Base-by-base conservation (phyloP, 92 coral and sea anemone genomes). In the Actinernus sp. region DNA sequence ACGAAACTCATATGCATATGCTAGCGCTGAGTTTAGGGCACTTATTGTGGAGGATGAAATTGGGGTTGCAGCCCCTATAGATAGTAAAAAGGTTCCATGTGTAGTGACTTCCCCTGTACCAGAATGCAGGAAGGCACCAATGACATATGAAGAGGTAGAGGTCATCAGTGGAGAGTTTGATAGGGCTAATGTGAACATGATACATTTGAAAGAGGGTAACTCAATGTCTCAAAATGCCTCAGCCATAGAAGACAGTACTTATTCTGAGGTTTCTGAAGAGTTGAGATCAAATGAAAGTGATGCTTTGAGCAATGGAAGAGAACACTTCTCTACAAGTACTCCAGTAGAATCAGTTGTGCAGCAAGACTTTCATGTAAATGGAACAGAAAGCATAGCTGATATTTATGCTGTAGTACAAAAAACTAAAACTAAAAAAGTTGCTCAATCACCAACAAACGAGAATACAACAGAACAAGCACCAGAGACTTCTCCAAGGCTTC, bases 391-490 rank as follows among this genome's bases (percentile, higher is more conserved):
- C 13, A 8, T 4, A 3, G 58, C 48, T 27, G 86, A 86, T 71
- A 34, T 85, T 0, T 85, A 90, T 81, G 92, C 97, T 30, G 85
- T 76, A 32, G 86, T 86, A n/a, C 65, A 90, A 58, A 86, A 90
- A 71, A 78, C 58, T 20, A 56, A 49, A 44, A 55, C 18, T 41
- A 67, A 54, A 54, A 64, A 20, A 17, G 30, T 70, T 55, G 22
- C 79, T 4, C 49, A 53, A 12, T 19, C 50, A 54, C 50, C 58
- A 26, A 4, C 30, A 9, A 0, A 58, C 9, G 34, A 21, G 8
- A 20, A 31, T 31, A 23, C 6, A 17, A 6, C 53, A 26, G 86
- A 71, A n/a, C 38, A 62, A 30, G 75, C 85, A 9, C 91, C 91
- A 5, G 50, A 61, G 14, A 57, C 58, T 22, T 80, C 84, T 0